phyloP scores from a whole-genome alignment of 2,888 invertebrate species.

The Brachylomia viminalis region DNA sequence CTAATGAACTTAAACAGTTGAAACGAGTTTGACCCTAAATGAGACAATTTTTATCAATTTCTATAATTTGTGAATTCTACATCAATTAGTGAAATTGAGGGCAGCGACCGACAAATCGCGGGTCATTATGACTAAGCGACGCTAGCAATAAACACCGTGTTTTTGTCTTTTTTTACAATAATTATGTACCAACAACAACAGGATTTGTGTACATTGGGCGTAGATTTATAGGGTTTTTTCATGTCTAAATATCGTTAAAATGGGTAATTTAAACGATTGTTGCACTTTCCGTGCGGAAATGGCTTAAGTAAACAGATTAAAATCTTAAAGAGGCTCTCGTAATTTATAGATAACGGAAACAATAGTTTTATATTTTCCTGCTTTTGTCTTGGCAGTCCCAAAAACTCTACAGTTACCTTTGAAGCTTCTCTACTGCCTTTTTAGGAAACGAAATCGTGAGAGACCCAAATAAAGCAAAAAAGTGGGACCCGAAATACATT shows the following conservation, averaged over 20 bases:
- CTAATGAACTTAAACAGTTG: conserved; percentile 55
- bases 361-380: conserved; percentile 5
- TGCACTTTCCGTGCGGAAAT: conserved; percentile 35
- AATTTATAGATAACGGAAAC: conserved; percentile 21
- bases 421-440: too few relatives aligned
- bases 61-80: conserved; percentile 61
- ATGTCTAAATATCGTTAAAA: conserved; percentile 37
- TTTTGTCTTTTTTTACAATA: conserved; percentile 46
- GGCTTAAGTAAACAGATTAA: conserved; percentile 9
- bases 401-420: conserved; percentile 16
- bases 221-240: conserved; percentile 37
- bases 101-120: conserved; percentile 51
- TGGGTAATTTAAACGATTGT: conserved; percentile 28
- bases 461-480: conserved; percentile 23
- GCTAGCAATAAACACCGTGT: conserved; percentile 52
- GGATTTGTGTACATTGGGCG: conserved; percentile 37
- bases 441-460: conserved; percentile 39
- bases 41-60: conserved; percentile 59
- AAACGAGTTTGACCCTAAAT: conserved; percentile 61
- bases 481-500: conserved; percentile 12
- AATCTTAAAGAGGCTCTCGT: conserved; percentile 22
- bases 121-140: conserved; percentile 47
- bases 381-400: conserved; percentile 4
- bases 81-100: conserved; percentile 62
- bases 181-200: conserved; percentile 47